Conservation (phyloP, 2,888 invertebrate species). For the Plemyria rubiginata region DNA sequence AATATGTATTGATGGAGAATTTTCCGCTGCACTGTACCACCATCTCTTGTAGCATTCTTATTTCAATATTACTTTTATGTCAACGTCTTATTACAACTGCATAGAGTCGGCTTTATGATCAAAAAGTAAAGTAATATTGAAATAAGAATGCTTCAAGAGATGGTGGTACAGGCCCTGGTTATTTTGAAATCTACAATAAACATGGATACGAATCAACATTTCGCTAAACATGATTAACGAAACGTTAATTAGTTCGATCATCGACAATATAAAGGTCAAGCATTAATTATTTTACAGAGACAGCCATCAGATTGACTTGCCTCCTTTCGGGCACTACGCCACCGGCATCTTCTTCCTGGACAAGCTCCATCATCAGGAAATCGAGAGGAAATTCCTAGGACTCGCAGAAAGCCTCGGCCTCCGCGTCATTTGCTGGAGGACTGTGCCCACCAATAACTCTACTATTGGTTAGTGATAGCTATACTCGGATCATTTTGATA, state of each 20-base stretch:
- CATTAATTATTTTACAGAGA: constrained; percentile 83
- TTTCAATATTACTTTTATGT: no score
- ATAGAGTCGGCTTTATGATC: no score
- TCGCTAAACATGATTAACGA: background rate
- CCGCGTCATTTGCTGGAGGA: constrained; percentile 96
- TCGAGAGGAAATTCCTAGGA: constrained; percentile 91
- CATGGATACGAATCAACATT: no score
- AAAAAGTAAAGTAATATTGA: no score
- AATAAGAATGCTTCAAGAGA: no score
- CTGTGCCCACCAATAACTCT: constrained; percentile 94
- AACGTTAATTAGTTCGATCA: background rate
- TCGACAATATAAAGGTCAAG: background rate
- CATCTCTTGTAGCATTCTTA: no score
- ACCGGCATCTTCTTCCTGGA: constrained; percentile 98
- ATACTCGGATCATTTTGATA: background rate
- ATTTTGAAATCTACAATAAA: no score
- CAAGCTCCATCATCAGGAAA: constrained; percentile 90
- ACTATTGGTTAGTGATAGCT: constrained; percentile 87
- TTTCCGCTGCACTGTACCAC: no score
- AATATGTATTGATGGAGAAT: no score
- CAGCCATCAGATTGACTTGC: constrained; percentile 92
- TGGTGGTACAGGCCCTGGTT: no score
- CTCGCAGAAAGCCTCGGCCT: constrained; percentile 93
- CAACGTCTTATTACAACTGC: no score
- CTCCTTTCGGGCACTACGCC: constrained; percentile 95